Evolutionary conservation across 1,140 invertebrate species (phyloP).

Genomic region (Sipha flava): DNA sequence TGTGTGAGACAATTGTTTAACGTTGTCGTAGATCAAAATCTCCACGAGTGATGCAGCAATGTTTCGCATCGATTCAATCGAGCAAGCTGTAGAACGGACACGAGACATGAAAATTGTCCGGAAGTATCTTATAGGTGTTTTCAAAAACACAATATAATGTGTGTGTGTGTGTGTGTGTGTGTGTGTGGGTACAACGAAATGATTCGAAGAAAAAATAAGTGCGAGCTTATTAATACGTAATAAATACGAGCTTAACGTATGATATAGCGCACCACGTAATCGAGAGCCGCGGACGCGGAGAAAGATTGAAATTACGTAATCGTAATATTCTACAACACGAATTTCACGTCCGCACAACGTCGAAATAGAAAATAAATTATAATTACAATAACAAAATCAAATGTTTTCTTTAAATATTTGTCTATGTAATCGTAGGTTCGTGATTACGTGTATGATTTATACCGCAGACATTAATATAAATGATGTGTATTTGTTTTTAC

Average conservation of each 20-base stretch:
- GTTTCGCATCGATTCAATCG: not conserved
- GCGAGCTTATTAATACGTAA: no score
- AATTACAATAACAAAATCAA: no score
- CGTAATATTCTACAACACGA: not conserved
- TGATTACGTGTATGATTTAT: not conserved
- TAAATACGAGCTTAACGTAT: not conserved
- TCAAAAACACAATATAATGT: not conserved
- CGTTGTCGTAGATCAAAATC: not conserved
- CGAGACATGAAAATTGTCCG: not conserved
- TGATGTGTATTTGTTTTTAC: not conserved
- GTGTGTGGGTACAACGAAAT: not conserved
- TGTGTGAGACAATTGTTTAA: no score
- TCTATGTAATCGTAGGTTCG: not conserved
- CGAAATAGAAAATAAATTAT: no score
- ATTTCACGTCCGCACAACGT: not conserved
- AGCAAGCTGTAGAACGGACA: not conserved
- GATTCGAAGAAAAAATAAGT: not conserved
- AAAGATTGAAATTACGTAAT: not conserved
- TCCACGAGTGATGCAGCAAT: not conserved
- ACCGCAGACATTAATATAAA: not conserved
- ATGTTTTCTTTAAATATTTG: not conserved
- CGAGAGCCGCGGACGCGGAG: not conserved
- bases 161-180: no score
- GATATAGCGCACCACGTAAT: not conserved
- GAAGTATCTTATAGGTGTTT: not conserved